These are phyloP conservation scores for Catharus bicknelli DNA, from an alignment of 2,113 vertebrate genomes.

Conservation along the genomic window DNA sequence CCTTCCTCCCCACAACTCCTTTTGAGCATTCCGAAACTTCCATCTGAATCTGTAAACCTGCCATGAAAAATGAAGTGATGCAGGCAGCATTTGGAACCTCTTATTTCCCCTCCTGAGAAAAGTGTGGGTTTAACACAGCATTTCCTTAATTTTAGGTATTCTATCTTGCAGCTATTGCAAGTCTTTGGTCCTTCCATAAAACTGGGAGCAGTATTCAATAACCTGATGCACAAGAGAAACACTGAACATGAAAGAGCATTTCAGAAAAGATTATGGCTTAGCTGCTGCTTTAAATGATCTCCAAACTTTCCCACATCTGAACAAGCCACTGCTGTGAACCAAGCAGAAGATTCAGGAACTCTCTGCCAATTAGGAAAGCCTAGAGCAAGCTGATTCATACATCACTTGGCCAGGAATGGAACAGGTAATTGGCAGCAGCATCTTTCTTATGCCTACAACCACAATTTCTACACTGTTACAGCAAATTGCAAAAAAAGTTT, in stretches of 20 bases:
- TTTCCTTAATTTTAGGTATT: not conserved
- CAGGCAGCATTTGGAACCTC: not conserved
- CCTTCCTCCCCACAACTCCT: not conserved
- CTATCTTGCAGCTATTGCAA: not conserved
- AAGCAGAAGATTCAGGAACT: not conserved
- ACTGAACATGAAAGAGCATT: not conserved
- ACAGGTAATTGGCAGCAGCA: not conserved
- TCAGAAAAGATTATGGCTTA: not conserved
- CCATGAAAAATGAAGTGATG: not conserved
- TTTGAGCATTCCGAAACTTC: not conserved
- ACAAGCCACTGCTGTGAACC: not conserved
- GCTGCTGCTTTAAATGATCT: not conserved
- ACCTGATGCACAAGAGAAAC: not conserved
- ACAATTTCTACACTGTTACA: not conserved
- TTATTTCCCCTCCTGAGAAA: not conserved
- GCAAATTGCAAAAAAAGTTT: not conserved
- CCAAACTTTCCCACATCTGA: constrained; percentile 18
- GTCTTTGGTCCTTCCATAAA: not conserved
- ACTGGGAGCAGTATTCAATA: not conserved
- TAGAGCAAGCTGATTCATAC: constrained; percentile 50
- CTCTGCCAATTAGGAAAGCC: constrained; percentile 34
- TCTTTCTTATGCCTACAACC: not conserved
- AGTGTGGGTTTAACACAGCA: accelerated
- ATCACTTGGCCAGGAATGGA: not conserved
- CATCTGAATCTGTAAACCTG: not conserved